Evolutionary conservation across 2,797 vertebrate genomes (phyloP).

Genomic region (Protosalanx chinensis): DNA sequence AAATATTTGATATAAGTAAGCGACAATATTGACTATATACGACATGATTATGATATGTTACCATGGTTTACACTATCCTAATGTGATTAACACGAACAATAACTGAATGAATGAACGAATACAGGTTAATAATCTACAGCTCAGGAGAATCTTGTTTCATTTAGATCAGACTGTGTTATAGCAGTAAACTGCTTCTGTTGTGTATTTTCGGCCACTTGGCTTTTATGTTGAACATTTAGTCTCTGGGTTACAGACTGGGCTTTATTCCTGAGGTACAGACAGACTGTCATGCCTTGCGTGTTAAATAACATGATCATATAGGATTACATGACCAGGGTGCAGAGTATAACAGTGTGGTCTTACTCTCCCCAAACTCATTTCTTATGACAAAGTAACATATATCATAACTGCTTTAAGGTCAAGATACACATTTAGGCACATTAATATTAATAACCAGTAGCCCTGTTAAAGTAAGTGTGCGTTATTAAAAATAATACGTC

Average conservation of each 20-base stretch:
- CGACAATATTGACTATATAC: not conserved
- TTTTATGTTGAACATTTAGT: not conserved
- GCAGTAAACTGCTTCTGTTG: not conserved
- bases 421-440: not conserved
- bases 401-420: not conserved
- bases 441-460: too few species aligned
- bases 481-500: too few species aligned
- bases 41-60: not conserved
- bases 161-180: not conserved
- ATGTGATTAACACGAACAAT: not conserved
- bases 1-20: not conserved
- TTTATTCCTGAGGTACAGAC: not conserved
- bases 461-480: too few species aligned
- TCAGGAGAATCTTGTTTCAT: not conserved
- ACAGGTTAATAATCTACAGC: not conserved
- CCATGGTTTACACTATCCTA: not conserved
- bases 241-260: not conserved
- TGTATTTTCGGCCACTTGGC: too few species aligned
- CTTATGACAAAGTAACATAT: not conserved
- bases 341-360: not conserved
- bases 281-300: not conserved
- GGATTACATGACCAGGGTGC: too few species aligned
- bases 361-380: not conserved
- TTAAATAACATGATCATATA: too few species aligned
- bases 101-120: not conserved